Base-by-base conservation (phyloP, 2,888 invertebrate species). In the Cenopis cana region DNA sequence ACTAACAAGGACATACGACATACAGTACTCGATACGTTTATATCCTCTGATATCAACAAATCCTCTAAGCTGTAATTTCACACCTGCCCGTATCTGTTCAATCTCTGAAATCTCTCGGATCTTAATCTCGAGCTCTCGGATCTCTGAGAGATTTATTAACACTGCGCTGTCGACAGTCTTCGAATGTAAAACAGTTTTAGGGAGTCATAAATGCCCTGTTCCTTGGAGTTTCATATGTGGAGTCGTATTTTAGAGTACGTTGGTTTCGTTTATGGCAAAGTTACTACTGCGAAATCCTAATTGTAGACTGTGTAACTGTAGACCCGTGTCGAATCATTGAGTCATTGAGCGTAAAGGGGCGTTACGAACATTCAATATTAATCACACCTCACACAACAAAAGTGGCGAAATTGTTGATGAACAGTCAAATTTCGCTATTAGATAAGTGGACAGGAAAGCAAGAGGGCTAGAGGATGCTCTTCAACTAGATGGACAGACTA, bases 131-230 rank as follows among this genome's bases (percentile, higher is more conserved):
- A n/a, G 9, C 33, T 18, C 18, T 14, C 17, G 33, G 20, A 49
- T 67, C 57, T 29, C 20, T 56, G 18, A n/a, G 68, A 68, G 68
- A 68, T 68, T 33, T 68, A 68, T 54, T 50, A 68, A 61, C 41
- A 54, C 54, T 59, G 24, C 24, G 17, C 52, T 64, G 64, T 54
- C 46, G 68, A 68, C 68, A 52, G 38, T 64, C 11, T 12, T 10
- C 29, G 52, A 20, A 68, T 60, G 68, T 60, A 60, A 64, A 64
- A 54, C 68, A 60, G 60, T 59, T 68, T 54, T 54, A 60, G 60
- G 6, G 60, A 18, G 12, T 52, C 60, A 60, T 68, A 68, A 68
- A 68, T 41, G 54, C n/a, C 41, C 29, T 56, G 38, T 59, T 54
- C 10, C 50, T 24, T 38, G 5, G 49, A n/a, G 14, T 54, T 54